Percentiles rank a stretch among this genome's conserved stretches.
phyloP scores from a whole-genome alignment of 1,140 invertebrate genomes.

The Dinothrombium tinctorium region DNA sequence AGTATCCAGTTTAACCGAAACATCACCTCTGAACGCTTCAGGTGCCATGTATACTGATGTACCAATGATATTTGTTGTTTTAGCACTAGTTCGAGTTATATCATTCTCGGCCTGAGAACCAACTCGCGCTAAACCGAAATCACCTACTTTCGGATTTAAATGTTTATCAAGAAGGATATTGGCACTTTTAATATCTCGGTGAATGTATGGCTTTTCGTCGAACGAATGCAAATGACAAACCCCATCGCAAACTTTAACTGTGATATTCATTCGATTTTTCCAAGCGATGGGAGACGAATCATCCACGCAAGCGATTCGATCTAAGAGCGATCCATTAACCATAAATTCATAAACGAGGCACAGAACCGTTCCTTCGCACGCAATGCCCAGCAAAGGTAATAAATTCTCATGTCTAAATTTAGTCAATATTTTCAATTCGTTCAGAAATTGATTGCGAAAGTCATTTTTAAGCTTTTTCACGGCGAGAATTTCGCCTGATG shows the following conservation, averaged over 20 bases:
- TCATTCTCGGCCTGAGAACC: slow-evolving; percentile 32
- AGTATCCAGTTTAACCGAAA: slow-evolving; percentile 44
- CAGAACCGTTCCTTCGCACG: slow-evolving; percentile 2
- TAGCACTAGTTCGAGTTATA: slow-evolving; percentile 17
- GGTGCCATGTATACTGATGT: slow-evolving; percentile 49
- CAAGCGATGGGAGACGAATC: slow-evolving; percentile 34
- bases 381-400: slow-evolving; percentile 6
- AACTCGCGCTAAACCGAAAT: slow-evolving; percentile 73
- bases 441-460: slow-evolving; percentile 7
- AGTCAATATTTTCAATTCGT: slow-evolving; percentile 9
- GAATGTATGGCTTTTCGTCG: slow-evolving; percentile 49
- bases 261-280: slow-evolving; percentile 46
- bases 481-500: slow-evolving; percentile 1
- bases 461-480: slow-evolving; percentile 5
- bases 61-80: slow-evolving; percentile 22
- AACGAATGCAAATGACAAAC: slow-evolving; percentile 67
- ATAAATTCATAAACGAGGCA: slow-evolving; percentile 11
- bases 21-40: slow-evolving; percentile 37
- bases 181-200: slow-evolving; percentile 78
- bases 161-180: slow-evolving; percentile 81
- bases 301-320: background rate
- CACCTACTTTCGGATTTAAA: slow-evolving; percentile 67
- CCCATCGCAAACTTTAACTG: slow-evolving; percentile 54
- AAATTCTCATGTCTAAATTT: slow-evolving; percentile 10
- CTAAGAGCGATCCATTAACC: slow-evolving; percentile 8